Conservation (phyloP, 1,140 invertebrate species). For the Mercenaria mercenaria region DNA sequence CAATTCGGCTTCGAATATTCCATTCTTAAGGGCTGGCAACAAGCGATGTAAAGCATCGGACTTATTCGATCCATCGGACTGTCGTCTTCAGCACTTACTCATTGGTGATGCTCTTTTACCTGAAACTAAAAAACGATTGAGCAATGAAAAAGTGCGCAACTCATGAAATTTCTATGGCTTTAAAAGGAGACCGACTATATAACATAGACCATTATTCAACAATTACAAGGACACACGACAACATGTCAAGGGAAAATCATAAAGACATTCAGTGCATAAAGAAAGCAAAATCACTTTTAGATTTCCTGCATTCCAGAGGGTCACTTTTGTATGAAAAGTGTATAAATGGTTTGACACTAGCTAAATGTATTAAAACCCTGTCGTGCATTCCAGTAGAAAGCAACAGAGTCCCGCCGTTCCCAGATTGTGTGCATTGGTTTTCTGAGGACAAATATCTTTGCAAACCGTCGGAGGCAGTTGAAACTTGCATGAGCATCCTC, state of each 20-base stretch:
- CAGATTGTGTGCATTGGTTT: background rate
- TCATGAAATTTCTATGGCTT: no score
- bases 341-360: slow-evolving; percentile 1
- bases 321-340: background rate
- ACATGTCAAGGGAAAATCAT: background rate
- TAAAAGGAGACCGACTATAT: no score
- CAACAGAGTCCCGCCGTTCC: background rate
- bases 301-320: background rate
- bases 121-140: background rate
- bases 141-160: background rate
- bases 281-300: background rate
- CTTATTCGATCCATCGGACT: slow-evolving; percentile 21
- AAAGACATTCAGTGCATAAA: background rate
- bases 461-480: slow-evolving; percentile 20
- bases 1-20: background rate
- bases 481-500: background rate
- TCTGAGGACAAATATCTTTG: background rate
- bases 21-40: background rate
- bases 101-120: background rate
- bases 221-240: background rate
- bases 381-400: background rate
- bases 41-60: background rate
- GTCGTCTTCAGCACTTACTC: background rate
- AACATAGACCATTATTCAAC: no score
- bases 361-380: background rate